Conservation (phyloP, 2,888 invertebrate genomes). For the Tribolium freemani region DNA sequence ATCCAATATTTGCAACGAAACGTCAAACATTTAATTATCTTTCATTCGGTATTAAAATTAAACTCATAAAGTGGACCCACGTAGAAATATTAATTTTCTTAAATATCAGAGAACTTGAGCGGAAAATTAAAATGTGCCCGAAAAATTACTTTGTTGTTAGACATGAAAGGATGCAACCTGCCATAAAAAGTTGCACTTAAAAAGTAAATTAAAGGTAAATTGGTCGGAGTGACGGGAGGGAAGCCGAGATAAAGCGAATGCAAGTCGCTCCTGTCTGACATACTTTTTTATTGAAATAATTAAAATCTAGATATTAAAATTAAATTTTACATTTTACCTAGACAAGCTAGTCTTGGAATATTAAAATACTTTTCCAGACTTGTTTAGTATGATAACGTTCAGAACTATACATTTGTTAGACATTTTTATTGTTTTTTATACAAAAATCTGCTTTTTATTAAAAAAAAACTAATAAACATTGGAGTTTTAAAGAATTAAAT, state of each 20-base stretch:
- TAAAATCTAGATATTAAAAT: neutral
- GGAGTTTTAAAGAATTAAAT: too few relatives aligned
- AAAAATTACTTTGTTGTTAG: constrained; percentile 33
- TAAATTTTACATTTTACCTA: neutral
- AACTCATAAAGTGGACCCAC: constrained; percentile 22
- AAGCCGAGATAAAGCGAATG: neutral
- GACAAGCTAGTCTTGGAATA: too few relatives aligned
- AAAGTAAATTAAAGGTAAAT: constrained; percentile 19
- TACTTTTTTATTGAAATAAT: neutral
- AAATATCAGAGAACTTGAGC: constrained; percentile 17
- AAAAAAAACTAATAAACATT: too few relatives aligned
- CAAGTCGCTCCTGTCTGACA: neutral
- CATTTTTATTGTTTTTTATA: too few relatives aligned
- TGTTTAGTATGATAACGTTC: too few relatives aligned
- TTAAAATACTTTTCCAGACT: too few relatives aligned
- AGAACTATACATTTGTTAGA: too few relatives aligned
- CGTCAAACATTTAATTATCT: constrained; percentile 30
- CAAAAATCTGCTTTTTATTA: too few relatives aligned
- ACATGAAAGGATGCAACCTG: constrained; percentile 29
- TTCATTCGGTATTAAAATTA: constrained; percentile 27
- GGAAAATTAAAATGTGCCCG: constrained; percentile 25
- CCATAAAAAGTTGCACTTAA: constrained; percentile 18
- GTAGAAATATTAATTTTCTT: constrained; percentile 22
- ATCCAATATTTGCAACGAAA: neutral
- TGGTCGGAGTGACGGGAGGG: neutral